Evolutionary conservation across 2,797 vertebrate genomes (phyloP).

Genomic region (Cossypha polioptera): DNA sequence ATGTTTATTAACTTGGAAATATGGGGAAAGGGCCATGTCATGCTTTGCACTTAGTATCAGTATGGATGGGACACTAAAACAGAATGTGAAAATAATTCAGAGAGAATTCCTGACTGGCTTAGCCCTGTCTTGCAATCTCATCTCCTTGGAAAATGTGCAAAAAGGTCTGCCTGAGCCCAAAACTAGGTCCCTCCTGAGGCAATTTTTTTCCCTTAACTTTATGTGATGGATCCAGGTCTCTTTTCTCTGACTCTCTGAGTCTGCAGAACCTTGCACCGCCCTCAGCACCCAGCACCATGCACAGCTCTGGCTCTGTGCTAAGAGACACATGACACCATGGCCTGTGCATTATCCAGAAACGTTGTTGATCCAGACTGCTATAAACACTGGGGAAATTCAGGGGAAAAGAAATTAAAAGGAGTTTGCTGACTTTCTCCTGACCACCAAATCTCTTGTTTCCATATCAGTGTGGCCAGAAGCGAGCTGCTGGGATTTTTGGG

Average conservation of each 20-base stretch:
- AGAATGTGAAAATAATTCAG: not conserved
- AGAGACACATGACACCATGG: accelerated
- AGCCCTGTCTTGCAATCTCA: not conserved
- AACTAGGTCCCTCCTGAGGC: not conserved
- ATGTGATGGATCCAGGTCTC: not conserved
- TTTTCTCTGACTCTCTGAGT: not conserved
- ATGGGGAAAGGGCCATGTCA: not conserved
- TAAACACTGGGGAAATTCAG: not conserved
- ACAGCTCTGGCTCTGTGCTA: accelerated
- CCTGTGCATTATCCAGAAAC: not conserved
- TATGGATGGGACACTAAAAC: not conserved
- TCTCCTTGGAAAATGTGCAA: not conserved
- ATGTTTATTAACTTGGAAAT: not conserved
- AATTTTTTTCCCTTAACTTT: not conserved
- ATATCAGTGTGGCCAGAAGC: not conserved
- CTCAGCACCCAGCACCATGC: not conserved
- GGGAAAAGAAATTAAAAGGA: not conserved
- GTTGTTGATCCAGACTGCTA: not conserved
- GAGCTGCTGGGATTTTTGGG: not conserved
- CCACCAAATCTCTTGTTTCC: not conserved
- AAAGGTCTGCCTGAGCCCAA: not conserved
- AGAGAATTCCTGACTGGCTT: not conserved
- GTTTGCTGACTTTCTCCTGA: not conserved
- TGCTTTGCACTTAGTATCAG: not conserved
- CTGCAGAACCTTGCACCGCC: not conserved